Percentiles rank a stretch among this genome's conserved stretches.
phyloP scores from a whole-genome alignment of 2,888 invertebrate genomes.

The Loripinus fragilis region DNA sequence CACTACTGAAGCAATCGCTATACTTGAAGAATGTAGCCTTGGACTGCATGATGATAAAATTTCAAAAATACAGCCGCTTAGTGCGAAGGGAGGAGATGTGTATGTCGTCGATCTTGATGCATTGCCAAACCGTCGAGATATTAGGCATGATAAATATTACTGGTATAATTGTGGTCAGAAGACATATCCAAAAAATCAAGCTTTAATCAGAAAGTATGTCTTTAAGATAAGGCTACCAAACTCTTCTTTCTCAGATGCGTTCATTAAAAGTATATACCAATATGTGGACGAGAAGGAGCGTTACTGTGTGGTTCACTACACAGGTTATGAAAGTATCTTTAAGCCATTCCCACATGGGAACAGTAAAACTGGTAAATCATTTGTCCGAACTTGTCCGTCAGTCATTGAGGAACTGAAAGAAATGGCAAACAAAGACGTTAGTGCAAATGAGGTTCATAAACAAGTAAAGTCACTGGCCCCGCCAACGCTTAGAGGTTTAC shows the following conservation, averaged over 20 bases:
- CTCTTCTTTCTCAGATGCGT: not conserved
- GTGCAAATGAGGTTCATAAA: not conserved
- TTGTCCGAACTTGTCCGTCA: constrained; percentile 5
- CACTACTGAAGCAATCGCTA: not conserved
- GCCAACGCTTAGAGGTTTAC: not conserved
- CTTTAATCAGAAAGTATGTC: not conserved
- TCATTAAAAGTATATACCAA: not conserved
- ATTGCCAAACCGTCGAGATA: not conserved
- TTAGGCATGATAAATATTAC: not conserved
- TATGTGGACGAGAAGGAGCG: not conserved
- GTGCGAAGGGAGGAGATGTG: not conserved
- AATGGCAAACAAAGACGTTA: not conserved
- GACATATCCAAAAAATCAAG: not conserved
- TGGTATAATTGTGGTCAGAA: not conserved
- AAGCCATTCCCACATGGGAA: constrained; percentile 13
- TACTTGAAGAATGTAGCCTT: not conserved
- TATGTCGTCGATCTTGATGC: constrained; percentile 13
- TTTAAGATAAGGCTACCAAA: constrained; percentile 6
- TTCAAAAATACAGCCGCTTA: constrained; percentile 2
- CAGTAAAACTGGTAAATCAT: constrained; percentile 5
- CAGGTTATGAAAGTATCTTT: not conserved
- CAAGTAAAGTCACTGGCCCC: not conserved
- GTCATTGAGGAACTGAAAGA: constrained; percentile 1
- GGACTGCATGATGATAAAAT: constrained; percentile 9
- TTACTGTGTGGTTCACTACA: constrained; percentile 1